Base-by-base conservation (phyloP, 2,888 invertebrate species). In the Eupithecia insigniata region DNA sequence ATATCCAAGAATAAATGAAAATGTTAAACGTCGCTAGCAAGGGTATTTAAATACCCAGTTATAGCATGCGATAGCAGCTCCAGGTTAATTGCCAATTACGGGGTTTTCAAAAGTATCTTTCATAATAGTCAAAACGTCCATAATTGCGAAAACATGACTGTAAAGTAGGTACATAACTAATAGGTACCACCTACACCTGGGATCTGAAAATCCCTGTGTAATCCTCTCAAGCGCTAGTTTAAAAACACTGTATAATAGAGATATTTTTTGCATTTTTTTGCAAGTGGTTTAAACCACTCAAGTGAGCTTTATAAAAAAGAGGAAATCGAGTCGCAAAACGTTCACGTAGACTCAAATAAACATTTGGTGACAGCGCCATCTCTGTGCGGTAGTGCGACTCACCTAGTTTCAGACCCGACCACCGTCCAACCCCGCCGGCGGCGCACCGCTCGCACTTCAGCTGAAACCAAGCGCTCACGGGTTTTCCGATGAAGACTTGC, bases 381-480 rank as follows among this genome's bases (percentile, higher is more conserved):
- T 93, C 79, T 81, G 72, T 78, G 68, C n/a, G 26, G 3, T 22
- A 39, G 10, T 36, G 12, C 66, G 67, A 87, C 91, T 94, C 90
- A 96, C 96, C 96, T 95, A 83, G 96, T 94, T 94, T 97, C 96
- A 79, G 96, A 96, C 79, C 96, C 97, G 72, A 96, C 95, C 66
- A 97, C 97, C 6, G 97, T 97, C 97, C 97, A 97, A 61, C 97
- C 97, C 66, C 97, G 94, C 65, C 96, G 92, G 71, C 96, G 95
- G 67, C 96, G 89, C 30, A 94, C 88, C 43, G 94, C 92, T 71
- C 94, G 89, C 82, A 89, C 88, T 89, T 94, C 94, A 83, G 94
- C 92, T 73, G 93, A 88, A 73, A 92, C 90, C 71, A 92, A 85
- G 30, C 93, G 90, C 77, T 93, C 93, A 51, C 93, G 90, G 16